A percentile compares a stretch with the other conserved stretches of the same genome.
phyloP scores from a whole-genome alignment of 2,888 invertebrate species.

The Conomelus anceps region DNA sequence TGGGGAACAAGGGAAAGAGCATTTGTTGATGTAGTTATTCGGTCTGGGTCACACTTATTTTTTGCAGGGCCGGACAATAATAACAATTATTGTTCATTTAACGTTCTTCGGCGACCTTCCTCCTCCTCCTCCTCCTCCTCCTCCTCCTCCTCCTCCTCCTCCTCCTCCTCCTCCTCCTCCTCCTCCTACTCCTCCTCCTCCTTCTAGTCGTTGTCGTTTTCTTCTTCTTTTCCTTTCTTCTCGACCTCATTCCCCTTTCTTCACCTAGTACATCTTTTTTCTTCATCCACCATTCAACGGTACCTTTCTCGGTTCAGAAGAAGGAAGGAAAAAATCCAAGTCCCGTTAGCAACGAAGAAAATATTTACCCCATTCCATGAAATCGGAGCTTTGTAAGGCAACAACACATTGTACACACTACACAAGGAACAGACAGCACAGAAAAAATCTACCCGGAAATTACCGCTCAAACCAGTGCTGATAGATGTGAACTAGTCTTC shows the following conservation, averaged over 20 bases:
- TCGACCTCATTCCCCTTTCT: no score
- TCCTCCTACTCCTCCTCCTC: neutral
- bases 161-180: neutral
- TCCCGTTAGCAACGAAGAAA: neutral
- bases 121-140: neutral
- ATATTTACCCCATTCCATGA: neutral
- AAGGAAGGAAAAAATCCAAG: neutral
- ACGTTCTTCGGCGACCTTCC: no score
- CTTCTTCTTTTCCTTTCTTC: no score
- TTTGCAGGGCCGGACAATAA: no score
- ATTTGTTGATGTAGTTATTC: no score
- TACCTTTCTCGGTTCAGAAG: neutral
- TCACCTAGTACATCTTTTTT: neutral
- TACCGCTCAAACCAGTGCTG: neutral
- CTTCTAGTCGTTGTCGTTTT: neutral
- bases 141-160: neutral
- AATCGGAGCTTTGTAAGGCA: neutral
- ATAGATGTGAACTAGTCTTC: neutral
- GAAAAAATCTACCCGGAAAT: neutral
- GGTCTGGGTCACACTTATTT: no score
- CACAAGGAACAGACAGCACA: neutral
- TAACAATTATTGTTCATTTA: no score
- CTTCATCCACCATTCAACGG: neutral
- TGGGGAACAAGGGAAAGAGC: no score
- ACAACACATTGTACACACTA: no score